These are phyloP conservation scores for Sceliomorpha sp. DNA, from an alignment of 2,888 invertebrate genomes.

Conservation along the genomic window DNA sequence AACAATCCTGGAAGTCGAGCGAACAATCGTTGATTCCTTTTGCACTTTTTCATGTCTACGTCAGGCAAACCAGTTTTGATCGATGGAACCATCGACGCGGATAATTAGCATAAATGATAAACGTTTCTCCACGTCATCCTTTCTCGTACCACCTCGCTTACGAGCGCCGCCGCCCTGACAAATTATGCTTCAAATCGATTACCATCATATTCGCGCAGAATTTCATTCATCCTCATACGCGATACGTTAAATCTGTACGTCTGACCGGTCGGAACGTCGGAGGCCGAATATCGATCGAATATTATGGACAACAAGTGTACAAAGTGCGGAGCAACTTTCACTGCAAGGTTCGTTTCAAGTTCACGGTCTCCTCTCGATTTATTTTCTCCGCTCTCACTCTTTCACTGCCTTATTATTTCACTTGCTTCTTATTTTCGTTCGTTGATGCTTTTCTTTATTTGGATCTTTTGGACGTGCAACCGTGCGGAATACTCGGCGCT, in stretches of 20 bases:
- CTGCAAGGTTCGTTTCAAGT: conserved; percentile 47
- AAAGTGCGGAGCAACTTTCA: conserved; percentile 42
- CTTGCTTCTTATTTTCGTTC: conserved; percentile 12
- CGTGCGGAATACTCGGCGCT: background rate
- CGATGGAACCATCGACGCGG: no score
- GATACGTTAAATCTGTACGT: conserved; percentile 16
- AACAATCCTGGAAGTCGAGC: no score
- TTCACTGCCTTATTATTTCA: conserved; percentile 20
- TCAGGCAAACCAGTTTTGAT: no score
- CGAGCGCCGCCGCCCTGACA: no score
- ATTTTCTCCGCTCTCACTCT: conserved; percentile 35
- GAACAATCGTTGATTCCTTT: no score
- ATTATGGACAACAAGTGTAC: conserved; percentile 20
- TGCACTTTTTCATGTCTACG: no score
- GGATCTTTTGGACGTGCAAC: background rate
- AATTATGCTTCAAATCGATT: no score
- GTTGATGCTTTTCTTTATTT: no score
- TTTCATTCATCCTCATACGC: conserved; percentile 37
- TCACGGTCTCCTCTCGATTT: conserved; percentile 38
- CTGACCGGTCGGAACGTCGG: conserved; percentile 4
- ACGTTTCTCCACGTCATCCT: no score
- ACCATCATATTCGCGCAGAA: no score
- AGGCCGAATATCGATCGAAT: conserved; percentile 32
- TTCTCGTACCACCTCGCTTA: no score
- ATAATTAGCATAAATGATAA: no score